These are phyloP conservation scores for Drosophila basisetae DNA, from an alignment of 2,888 invertebrate species.

Conservation along the genomic window DNA sequence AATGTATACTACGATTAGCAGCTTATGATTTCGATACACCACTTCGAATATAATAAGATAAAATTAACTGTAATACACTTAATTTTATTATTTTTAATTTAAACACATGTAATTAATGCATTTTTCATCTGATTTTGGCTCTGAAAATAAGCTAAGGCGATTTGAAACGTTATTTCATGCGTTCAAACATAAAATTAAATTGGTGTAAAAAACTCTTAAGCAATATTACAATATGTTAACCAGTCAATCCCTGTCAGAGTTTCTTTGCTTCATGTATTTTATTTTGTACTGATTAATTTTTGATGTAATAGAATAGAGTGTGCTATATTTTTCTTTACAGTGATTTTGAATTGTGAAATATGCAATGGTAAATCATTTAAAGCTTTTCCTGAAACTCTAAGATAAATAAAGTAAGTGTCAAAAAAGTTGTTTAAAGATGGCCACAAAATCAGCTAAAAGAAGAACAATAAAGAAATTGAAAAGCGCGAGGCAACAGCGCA, in stretches of 20 bases:
- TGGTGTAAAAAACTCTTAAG: background rate
- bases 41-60: background rate
- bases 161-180: background rate
- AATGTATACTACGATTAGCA: background rate
- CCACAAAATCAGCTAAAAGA: conserved; percentile 1
- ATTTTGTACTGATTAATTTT: background rate
- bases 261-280: background rate
- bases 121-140: background rate
- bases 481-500: background rate
- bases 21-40: background rate
- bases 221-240: background rate
- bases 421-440: background rate
- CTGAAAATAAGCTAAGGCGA: background rate
- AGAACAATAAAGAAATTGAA: conserved; percentile 6
- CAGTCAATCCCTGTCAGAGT: background rate
- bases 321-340: background rate
- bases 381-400: background rate
- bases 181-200: background rate
- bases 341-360: background rate
- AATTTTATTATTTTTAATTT: background rate
- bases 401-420: background rate
- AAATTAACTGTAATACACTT: background rate
- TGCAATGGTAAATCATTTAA: background rate
- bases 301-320: background rate
- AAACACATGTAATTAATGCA: background rate